These are phyloP conservation scores for Eclectus roratus DNA, from an alignment of 2,113 vertebrate species.

Conservation along the genomic window DNA sequence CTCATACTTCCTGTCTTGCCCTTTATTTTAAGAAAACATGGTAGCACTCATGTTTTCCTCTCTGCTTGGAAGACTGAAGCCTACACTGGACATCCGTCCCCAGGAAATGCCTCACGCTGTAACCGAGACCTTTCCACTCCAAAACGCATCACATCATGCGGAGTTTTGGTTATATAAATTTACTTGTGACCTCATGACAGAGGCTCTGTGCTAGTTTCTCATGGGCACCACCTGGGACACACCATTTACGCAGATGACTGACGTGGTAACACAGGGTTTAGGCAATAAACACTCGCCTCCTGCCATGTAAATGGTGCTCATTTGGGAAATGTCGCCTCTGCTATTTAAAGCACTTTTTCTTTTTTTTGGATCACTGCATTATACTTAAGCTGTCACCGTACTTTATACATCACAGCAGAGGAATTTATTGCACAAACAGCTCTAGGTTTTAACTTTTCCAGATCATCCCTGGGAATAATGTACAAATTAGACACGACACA, in stretches of 20 bases:
- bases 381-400: not conserved
- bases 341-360: not conserved
- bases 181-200: not conserved
- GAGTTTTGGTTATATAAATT: not conserved
- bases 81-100: not conserved
- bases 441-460: not conserved
- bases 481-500: not conserved
- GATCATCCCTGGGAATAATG: not conserved
- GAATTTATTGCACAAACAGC: not conserved
- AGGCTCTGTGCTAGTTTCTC: not conserved
- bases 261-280: not conserved
- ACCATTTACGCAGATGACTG: not conserved
- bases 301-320: not conserved
- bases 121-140: not conserved
- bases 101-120: not conserved
- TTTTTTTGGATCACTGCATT: not conserved
- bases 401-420: not conserved
- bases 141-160: not conserved
- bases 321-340: slow-evolving; percentile 24
- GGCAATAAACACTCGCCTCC: not conserved
- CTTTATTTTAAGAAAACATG: not conserved
- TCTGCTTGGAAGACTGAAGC: not conserved
- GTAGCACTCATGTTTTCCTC: not conserved
- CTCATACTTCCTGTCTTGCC: not conserved
- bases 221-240: not conserved